Evolutionary conservation across 1,140 invertebrate genomes (phyloP).

Genomic region (Tribolium castaneum): DNA sequence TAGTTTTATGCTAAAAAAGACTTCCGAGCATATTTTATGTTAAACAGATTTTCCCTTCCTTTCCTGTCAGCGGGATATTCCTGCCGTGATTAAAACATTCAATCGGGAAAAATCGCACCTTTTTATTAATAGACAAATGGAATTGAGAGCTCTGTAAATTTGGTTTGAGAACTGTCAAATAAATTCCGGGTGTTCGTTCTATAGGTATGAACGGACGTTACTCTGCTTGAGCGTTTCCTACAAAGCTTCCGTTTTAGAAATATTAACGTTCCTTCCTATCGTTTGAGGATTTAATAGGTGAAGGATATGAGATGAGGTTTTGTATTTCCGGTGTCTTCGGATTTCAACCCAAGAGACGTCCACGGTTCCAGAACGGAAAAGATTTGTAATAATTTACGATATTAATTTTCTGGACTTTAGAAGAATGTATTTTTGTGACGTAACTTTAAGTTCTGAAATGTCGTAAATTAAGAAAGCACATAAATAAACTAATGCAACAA

Average conservation of each 20-base stretch:
- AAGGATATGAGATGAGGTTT: constrained; percentile 17
- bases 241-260: constrained; percentile 25
- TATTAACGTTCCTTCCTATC: constrained; percentile 20
- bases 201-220: constrained; percentile 6
- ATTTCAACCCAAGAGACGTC: constrained; percentile 8
- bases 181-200: neutral
- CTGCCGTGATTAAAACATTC: neutral
- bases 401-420: constrained; percentile 10
- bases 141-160: neutral
- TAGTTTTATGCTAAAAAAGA: constrained; percentile 32
- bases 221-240: constrained; percentile 9
- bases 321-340: constrained; percentile 21
- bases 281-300: constrained; percentile 17
- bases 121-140: neutral
- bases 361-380: neutral
- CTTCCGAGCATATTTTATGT: constrained; percentile 25
- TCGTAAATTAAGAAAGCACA: constrained; percentile 30
- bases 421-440: neutral
- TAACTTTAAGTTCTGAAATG: neutral
- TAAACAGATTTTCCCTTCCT: neutral
- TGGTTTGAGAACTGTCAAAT: constrained; percentile 8
- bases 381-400: constrained; percentile 18
- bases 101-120: neutral
- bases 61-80: neutral
- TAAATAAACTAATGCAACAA: constrained; percentile 31